Evolutionary conservation across 2,888 invertebrate genomes (phyloP).

Genomic region (Prionchulus punctatus): DNA sequence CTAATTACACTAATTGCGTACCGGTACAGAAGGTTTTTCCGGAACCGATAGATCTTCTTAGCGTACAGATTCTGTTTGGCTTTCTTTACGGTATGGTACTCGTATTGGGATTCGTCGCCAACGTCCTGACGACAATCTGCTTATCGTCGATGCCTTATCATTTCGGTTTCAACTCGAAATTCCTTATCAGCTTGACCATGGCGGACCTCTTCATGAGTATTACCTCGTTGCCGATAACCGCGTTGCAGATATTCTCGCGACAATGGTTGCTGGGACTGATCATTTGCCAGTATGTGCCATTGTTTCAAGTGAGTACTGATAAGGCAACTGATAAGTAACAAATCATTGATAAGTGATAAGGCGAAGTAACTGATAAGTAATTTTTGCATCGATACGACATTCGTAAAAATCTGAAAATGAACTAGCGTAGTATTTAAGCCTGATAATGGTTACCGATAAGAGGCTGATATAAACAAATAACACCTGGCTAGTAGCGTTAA

Average conservation of each 20-base stretch:
- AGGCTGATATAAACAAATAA: no score
- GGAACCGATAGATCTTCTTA: neutral
- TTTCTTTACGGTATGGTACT: neutral
- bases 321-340: no score
- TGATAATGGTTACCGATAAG: no score
- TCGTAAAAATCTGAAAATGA: no score
- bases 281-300: constrained; percentile 2
- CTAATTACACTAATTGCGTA: neutral
- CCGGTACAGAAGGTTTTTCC: neutral
- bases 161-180: constrained; percentile 4
- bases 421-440: no score
- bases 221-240: constrained; percentile 5
- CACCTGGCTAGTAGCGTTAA: no score
- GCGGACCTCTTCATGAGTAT: constrained; percentile 4
- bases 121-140: neutral
- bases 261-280: constrained; percentile 1
- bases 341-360: no score
- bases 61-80: neutral
- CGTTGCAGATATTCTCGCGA: constrained; percentile 1
- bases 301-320: neutral
- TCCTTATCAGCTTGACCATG: constrained; percentile 8
- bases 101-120: neutral
- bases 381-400: no score
- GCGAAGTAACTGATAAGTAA: no score
- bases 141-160: neutral